A percentile compares a stretch with the other conserved stretches of the same genome.
These are phyloP conservation scores for Manduca sexta DNA, from an alignment of 1,140 invertebrate genomes.

Conservation along the genomic window DNA sequence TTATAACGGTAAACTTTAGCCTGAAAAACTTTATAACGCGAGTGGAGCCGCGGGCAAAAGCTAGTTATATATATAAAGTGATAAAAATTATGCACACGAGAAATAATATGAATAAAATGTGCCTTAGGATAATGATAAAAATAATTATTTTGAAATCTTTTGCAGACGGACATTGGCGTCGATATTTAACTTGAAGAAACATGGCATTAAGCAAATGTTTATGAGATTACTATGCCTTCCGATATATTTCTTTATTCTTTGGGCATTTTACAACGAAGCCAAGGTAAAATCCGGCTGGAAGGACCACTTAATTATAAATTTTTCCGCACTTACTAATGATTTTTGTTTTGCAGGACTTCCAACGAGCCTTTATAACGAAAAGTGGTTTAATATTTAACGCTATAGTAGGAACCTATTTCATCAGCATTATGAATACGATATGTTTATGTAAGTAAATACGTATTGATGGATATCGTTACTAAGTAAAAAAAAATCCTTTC, in stretches of 20 bases:
- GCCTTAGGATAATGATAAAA: not conserved
- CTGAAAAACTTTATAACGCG: too few relatives aligned
- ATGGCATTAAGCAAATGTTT: slow-evolving; percentile 82
- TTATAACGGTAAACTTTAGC: too few relatives aligned
- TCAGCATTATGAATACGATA: slow-evolving; percentile 86
- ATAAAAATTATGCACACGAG: too few relatives aligned
- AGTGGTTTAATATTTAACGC: slow-evolving; percentile 89
- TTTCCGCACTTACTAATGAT: not conserved
- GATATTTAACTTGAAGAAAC: slow-evolving; percentile 83
- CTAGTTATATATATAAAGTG: too few relatives aligned
- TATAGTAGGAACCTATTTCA: slow-evolving; percentile 83
- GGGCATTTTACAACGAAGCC: slow-evolving; percentile 85
- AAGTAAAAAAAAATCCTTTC: too few relatives aligned
- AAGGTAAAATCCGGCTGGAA: slow-evolving; percentile 73
- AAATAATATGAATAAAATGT: too few relatives aligned
- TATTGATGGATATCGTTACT: too few relatives aligned
- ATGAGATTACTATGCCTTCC: slow-evolving; percentile 84
- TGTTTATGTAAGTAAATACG: slow-evolving; percentile 81
- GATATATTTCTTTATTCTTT: slow-evolving; percentile 83
- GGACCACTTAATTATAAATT: not conserved
- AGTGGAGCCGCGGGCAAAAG: too few relatives aligned
- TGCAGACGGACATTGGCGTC: slow-evolving; percentile 82
- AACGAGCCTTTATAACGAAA: slow-evolving; percentile 83
- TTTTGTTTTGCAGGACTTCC: slow-evolving; percentile 72
- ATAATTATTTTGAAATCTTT: slow-evolving; percentile 19